Percentiles rank a stretch among this genome's conserved stretches.
Conservation (phyloP, 2,113 vertebrate genomes). For the Furnarius figulus region DNA sequence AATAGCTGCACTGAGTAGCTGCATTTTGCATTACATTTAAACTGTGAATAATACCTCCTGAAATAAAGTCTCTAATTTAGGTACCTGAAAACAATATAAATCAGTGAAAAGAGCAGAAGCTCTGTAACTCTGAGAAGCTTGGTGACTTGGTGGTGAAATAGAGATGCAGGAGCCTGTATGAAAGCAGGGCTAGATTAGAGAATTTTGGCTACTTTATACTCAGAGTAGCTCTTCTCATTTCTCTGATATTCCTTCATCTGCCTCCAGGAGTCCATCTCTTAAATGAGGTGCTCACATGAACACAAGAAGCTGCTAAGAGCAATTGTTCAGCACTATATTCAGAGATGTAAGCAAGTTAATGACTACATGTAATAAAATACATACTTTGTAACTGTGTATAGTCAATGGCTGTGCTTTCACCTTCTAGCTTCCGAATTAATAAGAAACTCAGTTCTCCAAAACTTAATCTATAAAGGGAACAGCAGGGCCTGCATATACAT, state of each 20-base stretch:
- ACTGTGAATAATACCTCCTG: neutral
- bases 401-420: neutral
- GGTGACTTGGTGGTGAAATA: neutral
- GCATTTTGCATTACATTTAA: constrained; percentile 2
- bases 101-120: neutral
- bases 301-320: neutral
- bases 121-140: neutral
- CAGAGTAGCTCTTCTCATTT: neutral
- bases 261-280: neutral
- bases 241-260: neutral
- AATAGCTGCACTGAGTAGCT: neutral
- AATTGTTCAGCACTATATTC: neutral
- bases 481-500: constrained; percentile 16
- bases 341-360: neutral
- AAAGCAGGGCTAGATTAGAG: neutral
- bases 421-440: neutral
- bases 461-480: constrained; percentile 13
- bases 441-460: neutral
- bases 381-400: neutral
- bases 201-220: neutral
- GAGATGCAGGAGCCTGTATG: neutral
- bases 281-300: neutral
- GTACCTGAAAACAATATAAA: neutral
- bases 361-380: neutral
- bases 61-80: constrained; percentile 17